Conservation (phyloP, 2,113 vertebrate species). For the Nibea albiflora region DNA sequence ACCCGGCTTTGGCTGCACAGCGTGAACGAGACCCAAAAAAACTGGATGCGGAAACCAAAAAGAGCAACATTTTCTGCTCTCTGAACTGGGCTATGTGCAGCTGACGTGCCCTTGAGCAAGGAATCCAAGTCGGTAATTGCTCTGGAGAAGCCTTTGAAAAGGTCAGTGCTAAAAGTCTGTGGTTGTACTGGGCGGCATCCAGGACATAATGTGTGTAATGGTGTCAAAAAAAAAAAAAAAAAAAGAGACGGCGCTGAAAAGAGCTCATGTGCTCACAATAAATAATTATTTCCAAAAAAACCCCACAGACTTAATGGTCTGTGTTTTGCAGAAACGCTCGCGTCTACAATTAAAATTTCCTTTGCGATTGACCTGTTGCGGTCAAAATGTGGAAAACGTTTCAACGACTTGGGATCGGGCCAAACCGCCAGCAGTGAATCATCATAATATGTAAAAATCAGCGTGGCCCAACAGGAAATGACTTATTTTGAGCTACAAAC, state of each 20-base stretch:
- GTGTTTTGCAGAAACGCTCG: conserved; percentile 32
- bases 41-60: conserved; percentile 21
- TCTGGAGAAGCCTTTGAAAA: not conserved
- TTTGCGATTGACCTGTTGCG: conserved; percentile 45
- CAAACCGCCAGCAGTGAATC: conserved; percentile 53
- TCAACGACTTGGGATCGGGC: conserved; percentile 27
- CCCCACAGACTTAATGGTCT: conserved; percentile 39
- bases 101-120: conserved; percentile 56
- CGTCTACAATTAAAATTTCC: conserved; percentile 57
- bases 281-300: conserved; percentile 31
- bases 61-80: conserved; percentile 13
- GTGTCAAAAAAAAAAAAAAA: conserved; percentile 12
- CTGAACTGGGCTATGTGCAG: conserved; percentile 7
- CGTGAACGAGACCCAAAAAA: not conserved
- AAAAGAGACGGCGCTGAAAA: not conserved
- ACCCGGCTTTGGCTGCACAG: not conserved
- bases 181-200: conserved; percentile 1
- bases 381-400: conserved; percentile 55
- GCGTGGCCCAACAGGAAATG: conserved; percentile 41
- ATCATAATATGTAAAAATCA: conserved; percentile 37
- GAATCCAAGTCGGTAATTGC: conserved; percentile 29
- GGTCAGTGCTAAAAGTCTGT: not conserved
- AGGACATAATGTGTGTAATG: conserved; percentile 24
- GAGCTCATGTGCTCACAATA: conserved; percentile 1
- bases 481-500: conserved; percentile 46